Base-by-base conservation (phyloP, 2,113 vertebrate species). In the Andinoacara biseriatus region DNA sequence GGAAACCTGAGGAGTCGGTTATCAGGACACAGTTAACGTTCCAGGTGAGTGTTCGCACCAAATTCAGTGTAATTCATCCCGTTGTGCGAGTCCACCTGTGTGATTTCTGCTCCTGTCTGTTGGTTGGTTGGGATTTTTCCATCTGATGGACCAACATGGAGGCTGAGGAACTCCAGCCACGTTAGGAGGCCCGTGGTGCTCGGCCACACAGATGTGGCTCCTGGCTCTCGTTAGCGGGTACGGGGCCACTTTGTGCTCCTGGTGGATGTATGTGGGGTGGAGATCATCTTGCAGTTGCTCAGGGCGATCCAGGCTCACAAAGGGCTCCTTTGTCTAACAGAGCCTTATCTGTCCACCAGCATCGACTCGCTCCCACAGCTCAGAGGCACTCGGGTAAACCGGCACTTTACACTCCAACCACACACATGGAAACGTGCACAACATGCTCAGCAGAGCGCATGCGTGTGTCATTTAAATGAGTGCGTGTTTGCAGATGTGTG, bases 311-410 rank as follows among this genome's bases (percentile, higher is more conserved):
- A 26, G 74, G 26, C 69, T 65, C 77, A 92, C 89, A 94, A 90
- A 91, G 82, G 80, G 7, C 20, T 4, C 35, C 89, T 91, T 93
- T 94, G 92, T 94, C 59, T 38, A 35, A 17, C 58, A 38, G 40
- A 67, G 78, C 78, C 91, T 90, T 93, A 95, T 93, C 90, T 88
- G 69, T 78, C 31, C 83, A 72, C 76, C 82, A 87, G 75, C 86
- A 84, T 90, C 81, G 85, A 90, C 87, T 87, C 84, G 88, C 90
- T 87, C 82, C 87, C 82, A 38, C 88, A 61, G 63, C 83, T 87
- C 87, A 79, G 75, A 84, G 58, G 78, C 84, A 65, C 84, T 88
- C 65, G 54, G 77, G 86, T 82, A 90, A 91, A 87, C 75, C 67
- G 67, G 58, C 65, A 87, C 78, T 90, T 91, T 87, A 86, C 89